These are phyloP conservation scores for Crotalus tigris DNA, from an alignment of 2,113 vertebrate species.

Conservation along the genomic window DNA sequence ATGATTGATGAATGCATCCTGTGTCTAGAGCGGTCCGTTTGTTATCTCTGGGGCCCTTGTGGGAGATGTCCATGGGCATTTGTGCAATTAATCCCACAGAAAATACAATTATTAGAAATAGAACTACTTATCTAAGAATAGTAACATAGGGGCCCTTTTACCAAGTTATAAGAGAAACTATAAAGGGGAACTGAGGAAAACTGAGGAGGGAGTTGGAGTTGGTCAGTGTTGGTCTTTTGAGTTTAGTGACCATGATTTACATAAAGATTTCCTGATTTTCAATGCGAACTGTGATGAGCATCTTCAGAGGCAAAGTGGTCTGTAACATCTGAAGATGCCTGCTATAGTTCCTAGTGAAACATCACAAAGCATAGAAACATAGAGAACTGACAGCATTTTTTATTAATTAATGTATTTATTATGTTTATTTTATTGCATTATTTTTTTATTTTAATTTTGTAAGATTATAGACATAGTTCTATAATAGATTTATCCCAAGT, in stretches of 20 bases:
- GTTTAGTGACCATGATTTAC: not conserved
- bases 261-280: not conserved
- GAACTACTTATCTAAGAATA: not conserved
- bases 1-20: too few species aligned
- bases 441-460: too few species aligned
- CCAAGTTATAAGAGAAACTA: not conserved
- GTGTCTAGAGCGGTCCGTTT: too few species aligned
- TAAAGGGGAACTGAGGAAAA: not conserved
- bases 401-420: too few species aligned
- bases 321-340: not conserved
- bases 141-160: not conserved
- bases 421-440: too few species aligned
- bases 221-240: not conserved
- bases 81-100: too few species aligned
- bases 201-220: not conserved
- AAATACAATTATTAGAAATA: not conserved
- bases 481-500: not conserved
- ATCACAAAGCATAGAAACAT: not conserved
- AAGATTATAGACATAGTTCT: too few species aligned
- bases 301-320: not conserved
- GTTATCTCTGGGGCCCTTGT: too few species aligned
- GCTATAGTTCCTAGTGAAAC: too few species aligned
- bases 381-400: too few species aligned
- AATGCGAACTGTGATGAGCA: not conserved
- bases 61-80: too few species aligned